Evolutionary conservation across 2,113 vertebrate genomes (phyloP), one percentile per base, ranked within the genome.

Genomic region (Fukomys damarensis): DNA sequence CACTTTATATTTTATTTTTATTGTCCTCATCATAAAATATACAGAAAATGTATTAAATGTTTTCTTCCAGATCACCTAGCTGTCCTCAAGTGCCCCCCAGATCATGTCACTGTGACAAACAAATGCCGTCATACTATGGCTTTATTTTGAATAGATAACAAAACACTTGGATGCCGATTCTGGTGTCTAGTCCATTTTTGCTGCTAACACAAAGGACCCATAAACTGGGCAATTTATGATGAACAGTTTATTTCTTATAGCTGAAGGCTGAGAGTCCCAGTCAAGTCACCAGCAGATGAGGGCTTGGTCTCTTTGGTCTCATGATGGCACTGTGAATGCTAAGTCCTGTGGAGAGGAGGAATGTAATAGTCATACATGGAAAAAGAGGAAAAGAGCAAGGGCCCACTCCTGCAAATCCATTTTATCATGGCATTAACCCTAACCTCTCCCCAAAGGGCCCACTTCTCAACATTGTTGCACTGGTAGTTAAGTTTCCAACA

Each of bases 1-100:
- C 82, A n/a, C 35, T 93, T 54, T 89, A 26, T 93, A 87, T 97
- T 98, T 97, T 97, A 89, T 85, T 91, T 92, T 97, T 95, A 95
- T 87, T 89, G 82, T 79, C 76, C 89, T 65, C 32, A 85, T 77
- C 68, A 95, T 94, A 96, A 91, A 93, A 81, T 30, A 79, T 54
- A 88, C 91, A 56, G 81, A 81, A 93, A 93, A 89, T 52, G 20
- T 89, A 72, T 30, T 58, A 85, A 94, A 61, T 94, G 12, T 92
- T 96, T 96, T 92, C 41, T 46, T 52, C 52, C 52, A 52, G 43
- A 79, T 72, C 46, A 17, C 61, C 43, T 38, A 91, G 59, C 49
- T 83, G 46, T 70, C 66, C 54, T 35, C 77, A 88, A 66, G 14
- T 68, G 10, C 20, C 46, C n/a, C 89, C 68, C 58, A 95, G 6